phyloP scores from a whole-genome alignment of 1,140 invertebrate genomes.

The Leptestheria dahalacensis region DNA sequence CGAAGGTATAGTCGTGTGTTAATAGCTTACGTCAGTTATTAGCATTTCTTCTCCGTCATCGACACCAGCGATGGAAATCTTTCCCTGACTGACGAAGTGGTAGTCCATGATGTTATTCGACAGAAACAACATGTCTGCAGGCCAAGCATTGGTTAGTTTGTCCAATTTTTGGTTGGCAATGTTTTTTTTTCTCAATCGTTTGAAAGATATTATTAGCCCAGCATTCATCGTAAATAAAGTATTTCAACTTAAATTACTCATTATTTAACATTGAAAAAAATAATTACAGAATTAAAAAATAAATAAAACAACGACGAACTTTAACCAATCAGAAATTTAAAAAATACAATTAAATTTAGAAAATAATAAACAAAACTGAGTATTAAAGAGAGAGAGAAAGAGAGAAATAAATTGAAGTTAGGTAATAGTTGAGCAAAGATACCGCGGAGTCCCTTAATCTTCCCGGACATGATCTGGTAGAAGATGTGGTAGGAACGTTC shows the following conservation, averaged over 20 bases:
- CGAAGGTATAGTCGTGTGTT: background rate
- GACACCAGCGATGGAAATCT: conserved; percentile 85
- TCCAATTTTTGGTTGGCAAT: background rate
- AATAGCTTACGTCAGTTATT: conserved; percentile 77
- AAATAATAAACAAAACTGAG: background rate
- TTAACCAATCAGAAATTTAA: no score
- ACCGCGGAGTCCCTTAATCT: conserved; percentile 75
- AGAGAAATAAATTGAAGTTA: background rate
- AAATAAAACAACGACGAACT: no score
- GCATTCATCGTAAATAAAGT: no score
- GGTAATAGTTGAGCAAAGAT: conserved; percentile 24
- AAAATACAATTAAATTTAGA: background rate
- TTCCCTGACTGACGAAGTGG: conserved; percentile 91
- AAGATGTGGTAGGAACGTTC: conserved; percentile 99
- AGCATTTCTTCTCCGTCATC: conserved; percentile 91
- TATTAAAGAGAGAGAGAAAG: no score
- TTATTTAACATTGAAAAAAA: no score
- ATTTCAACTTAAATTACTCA: no score
- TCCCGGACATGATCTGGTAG: conserved; percentile 98
- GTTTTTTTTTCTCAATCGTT: background rate
- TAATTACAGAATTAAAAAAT: no score
- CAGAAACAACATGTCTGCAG: conserved; percentile 63
- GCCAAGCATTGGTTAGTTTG: background rate
- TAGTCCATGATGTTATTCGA: conserved; percentile 76
- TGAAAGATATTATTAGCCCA: no score